Evolutionary conservation across 2,113 vertebrate genomes (phyloP).

Genomic region (Cichladusa arquata): DNA sequence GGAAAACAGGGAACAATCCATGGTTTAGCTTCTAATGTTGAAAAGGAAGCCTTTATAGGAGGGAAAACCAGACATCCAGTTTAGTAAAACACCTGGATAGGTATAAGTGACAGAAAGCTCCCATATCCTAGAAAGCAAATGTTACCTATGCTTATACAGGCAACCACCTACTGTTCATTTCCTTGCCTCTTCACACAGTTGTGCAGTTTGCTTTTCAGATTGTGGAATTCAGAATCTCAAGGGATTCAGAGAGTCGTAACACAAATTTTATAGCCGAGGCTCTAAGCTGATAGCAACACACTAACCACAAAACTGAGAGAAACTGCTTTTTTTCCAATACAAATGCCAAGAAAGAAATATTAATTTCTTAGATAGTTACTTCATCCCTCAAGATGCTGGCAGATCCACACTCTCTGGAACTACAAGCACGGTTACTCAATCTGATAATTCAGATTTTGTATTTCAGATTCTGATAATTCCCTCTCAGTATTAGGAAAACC

Average conservation of each 20-base stretch:
- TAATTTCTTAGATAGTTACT: neutral
- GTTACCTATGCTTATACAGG: rapidly evolving
- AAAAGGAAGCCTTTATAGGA: neutral
- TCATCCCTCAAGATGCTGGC: neutral
- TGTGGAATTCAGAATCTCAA: neutral
- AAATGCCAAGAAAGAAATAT: neutral
- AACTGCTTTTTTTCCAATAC: neutral
- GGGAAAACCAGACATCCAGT: neutral
- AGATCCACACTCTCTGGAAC: neutral
- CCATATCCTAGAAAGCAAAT: neutral
- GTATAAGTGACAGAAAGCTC: neutral
- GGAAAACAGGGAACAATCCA: neutral
- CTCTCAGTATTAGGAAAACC: neutral
- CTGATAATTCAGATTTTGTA: neutral
- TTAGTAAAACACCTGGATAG: neutral
- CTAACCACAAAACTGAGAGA: neutral
- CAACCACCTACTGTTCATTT: neutral
- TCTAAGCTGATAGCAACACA: neutral
- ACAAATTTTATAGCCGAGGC: neutral
- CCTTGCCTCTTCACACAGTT: neutral
- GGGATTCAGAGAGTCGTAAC: neutral
- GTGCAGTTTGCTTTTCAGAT: neutral
- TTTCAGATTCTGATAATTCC: neutral
- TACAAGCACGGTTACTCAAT: neutral
- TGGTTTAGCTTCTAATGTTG: neutral